Conservation (phyloP, 2,888 invertebrate genomes). For the Meghimatium bilineatum region DNA sequence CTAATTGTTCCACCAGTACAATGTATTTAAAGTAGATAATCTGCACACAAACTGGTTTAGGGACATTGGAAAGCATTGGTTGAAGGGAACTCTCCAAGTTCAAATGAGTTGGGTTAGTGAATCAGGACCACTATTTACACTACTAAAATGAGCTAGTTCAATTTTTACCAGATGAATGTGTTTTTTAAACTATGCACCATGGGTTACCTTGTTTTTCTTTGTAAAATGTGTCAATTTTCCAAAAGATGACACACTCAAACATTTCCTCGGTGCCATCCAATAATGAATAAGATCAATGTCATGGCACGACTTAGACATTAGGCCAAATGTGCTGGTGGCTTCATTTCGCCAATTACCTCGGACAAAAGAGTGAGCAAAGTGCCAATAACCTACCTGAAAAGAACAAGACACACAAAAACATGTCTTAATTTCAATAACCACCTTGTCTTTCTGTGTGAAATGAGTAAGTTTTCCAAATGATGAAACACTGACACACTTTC, state of each 20-base stretch:
- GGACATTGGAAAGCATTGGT: too few species aligned
- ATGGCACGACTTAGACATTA: constrained; percentile 78
- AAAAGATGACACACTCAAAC: constrained; percentile 41
- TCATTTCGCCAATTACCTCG: constrained; percentile 78
- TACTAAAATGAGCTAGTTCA: too few species aligned
- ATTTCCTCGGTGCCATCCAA: constrained; percentile 70
- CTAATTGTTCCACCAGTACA: too few species aligned
- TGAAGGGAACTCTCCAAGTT: too few species aligned
- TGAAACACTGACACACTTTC: constrained; percentile 39
- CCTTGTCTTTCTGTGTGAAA: constrained; percentile 49
- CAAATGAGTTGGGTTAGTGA: too few species aligned
- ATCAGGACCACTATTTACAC: too few species aligned
- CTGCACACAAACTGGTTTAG: too few species aligned
- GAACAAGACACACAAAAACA: not conserved
- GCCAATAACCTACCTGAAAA: constrained; percentile 75
- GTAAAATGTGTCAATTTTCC: constrained; percentile 43
- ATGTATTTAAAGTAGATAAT: too few species aligned
- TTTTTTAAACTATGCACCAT: not conserved
- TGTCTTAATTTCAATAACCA: not conserved
- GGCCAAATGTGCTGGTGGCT: constrained; percentile 73
- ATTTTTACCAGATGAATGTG: too few species aligned
- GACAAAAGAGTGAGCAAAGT: constrained; percentile 78
- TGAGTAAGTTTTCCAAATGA: constrained; percentile 47
- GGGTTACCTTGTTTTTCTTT: constrained; percentile 41
- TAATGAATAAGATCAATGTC: constrained; percentile 77